Evolutionary conservation across 1,140 invertebrate genomes (phyloP).

Genomic region (Oryctes rhinoceros): DNA sequence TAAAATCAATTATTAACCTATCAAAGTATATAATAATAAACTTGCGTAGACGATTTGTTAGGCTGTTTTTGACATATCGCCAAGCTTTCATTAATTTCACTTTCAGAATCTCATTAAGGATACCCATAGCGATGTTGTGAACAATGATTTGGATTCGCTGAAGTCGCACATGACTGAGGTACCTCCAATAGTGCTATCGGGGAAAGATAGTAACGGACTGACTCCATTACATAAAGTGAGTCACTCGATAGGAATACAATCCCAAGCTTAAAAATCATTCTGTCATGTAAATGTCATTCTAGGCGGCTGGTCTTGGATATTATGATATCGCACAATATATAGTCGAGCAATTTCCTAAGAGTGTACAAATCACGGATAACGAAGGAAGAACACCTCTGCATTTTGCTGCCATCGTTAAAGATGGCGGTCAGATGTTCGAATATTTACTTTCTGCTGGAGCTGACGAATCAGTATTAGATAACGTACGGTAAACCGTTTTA

Average conservation of each 20-base stretch:
- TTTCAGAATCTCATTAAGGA: conserved; percentile 82
- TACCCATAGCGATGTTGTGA: conserved; percentile 78
- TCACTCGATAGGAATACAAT: not conserved
- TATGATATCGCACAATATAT: conserved; percentile 78
- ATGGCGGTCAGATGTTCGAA: conserved; percentile 76
- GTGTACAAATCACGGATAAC: conserved; percentile 74
- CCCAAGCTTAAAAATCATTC: not conserved
- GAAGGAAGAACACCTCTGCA: conserved; percentile 91
- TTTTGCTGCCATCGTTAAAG: conserved; percentile 82
- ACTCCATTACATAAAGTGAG: conserved; percentile 83
- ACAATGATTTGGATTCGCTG: conserved; percentile 79
- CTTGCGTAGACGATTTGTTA: not conserved
- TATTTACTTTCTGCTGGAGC: conserved; percentile 78
- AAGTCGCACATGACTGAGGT: conserved; percentile 72
- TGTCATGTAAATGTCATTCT: too few species aligned
- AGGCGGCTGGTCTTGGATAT: conserved; percentile 84
- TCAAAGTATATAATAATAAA: not conserved
- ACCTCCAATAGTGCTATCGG: conserved; percentile 75
- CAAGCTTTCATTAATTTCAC: not conserved
- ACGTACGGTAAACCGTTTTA: conserved; percentile 69
- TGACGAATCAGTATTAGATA: conserved; percentile 81
- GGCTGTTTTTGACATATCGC: not conserved
- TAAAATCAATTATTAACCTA: conserved; percentile 6
- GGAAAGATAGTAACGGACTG: conserved; percentile 81
- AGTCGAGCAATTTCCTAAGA: conserved; percentile 73